Base-by-base conservation (phyloP, 2,888 invertebrate species). In the Hydriomena furcata region DNA sequence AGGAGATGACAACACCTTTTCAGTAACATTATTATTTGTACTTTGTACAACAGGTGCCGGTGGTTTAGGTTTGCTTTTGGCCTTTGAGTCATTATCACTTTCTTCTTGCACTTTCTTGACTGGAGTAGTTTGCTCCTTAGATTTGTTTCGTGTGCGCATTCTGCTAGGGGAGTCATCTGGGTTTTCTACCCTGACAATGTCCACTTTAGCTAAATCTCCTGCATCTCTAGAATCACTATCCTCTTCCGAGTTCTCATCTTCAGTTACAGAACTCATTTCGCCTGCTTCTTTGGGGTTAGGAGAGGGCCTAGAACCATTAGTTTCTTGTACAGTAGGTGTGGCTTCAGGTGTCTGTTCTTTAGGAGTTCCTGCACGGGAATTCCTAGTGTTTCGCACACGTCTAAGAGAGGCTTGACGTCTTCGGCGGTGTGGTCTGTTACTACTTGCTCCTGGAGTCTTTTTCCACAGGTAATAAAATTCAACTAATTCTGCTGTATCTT, bases 381-480 rank as follows among this genome's bases (percentile, higher is more conserved):
- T 97, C 60, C 97, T 92, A 46, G 97, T 97, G 72, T 96, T 96
- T 61, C 97, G 93, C 62, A 97, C 97, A 71, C 98, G 92, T 64
- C 97, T 93, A 68, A 98, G 89, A 40, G 97, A 97, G 66, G 95
- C 95, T 81, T 96, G 97, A 42, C 97, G 92, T 60, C 98, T 92
- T 76, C 98, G 92, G 61, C 98, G 92, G 78, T 98, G 98, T 17
- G 98, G 98, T 65, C 99, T 93, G 84, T 98, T 98, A 80, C 97
- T 98, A 82, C 97, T 97, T 56, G 99, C 99, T 71, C 98, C 98
- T 11, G 99, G 98, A 27, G 99, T 98, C 91, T 99, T 99, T 92
- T 99, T 99, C 99, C 99, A 99, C 76, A 98, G 92, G 91, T 99
- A 99, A 90, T 99, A 99, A 91, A 97, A 99, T 84, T 99, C 98